Percentiles rank a stretch among this genome's conserved stretches.
phyloP scores from a whole-genome alignment of 2,113 vertebrate genomes.

The Neopipo cinnamomea region DNA sequence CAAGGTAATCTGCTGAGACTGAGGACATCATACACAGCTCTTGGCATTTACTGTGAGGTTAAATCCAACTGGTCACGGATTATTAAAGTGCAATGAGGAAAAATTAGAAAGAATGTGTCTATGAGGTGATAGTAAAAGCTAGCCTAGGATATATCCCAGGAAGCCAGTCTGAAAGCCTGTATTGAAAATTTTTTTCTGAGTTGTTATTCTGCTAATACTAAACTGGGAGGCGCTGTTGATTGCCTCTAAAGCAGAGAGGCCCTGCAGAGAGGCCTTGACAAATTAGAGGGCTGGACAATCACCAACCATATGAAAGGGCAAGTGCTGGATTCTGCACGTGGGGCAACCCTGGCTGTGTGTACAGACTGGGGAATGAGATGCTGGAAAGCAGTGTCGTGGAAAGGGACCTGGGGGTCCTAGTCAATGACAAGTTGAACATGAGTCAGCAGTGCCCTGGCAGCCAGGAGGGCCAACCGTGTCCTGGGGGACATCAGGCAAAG shows the following conservation, averaged over 20 bases:
- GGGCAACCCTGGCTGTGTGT: not conserved
- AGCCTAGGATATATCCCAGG: not conserved
- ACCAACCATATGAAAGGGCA: not conserved
- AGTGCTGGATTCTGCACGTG: not conserved
- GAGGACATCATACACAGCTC: not conserved
- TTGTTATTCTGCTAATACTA: not conserved
- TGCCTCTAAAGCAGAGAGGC: not conserved
- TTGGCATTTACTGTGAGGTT: not conserved
- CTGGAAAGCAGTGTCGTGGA: not conserved
- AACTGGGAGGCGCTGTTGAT: not conserved
- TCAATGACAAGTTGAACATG: fast-evolving
- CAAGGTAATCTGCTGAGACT: not conserved
- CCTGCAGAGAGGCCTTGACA: not conserved
- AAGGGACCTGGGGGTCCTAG: not conserved
- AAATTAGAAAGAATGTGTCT: not conserved
- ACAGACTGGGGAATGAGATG: not conserved
- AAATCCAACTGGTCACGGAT: not conserved
- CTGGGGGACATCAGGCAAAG: not conserved
- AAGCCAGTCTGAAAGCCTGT: not conserved
- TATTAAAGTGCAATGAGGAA: not conserved
- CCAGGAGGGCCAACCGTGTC: not conserved
- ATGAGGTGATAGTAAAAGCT: not conserved
- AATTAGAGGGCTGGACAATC: not conserved
- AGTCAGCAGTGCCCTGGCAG: not conserved
- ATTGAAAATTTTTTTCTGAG: not conserved